These are phyloP conservation scores for Hanleya hanleyi DNA, from an alignment of 2,888 invertebrate genomes.

Conservation along the genomic window DNA sequence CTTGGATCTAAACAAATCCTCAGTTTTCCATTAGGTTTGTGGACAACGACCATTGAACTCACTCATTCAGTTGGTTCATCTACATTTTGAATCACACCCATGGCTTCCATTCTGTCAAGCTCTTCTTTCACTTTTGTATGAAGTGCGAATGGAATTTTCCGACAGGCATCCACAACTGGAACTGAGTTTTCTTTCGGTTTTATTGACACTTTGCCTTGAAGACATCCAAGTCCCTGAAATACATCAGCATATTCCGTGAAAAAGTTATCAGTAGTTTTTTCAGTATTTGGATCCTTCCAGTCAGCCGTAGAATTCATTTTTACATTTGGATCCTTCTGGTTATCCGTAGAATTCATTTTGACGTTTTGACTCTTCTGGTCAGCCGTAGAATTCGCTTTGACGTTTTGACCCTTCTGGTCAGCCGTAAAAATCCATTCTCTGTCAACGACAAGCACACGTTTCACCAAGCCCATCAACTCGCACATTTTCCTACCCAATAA, in stretches of 20 bases:
- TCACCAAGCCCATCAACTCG: neutral
- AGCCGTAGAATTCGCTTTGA: too few relatives aligned
- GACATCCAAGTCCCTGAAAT: constrained; percentile 37
- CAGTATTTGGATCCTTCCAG: too few relatives aligned
- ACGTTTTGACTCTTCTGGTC: too few relatives aligned
- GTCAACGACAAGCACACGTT: constrained; percentile 7
- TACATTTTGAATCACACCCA: constrained; percentile 36
- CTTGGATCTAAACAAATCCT: constrained; percentile 43
- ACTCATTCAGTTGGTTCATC: constrained; percentile 47
- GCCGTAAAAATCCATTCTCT: neutral
- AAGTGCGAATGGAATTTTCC: constrained; percentile 37
- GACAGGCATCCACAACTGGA: constrained; percentile 38
- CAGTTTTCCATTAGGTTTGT: constrained; percentile 39
- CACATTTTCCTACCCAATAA: neutral
- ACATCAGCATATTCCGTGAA: constrained; percentile 6
- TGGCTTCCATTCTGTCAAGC: constrained; percentile 30
- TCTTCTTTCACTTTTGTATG: constrained; percentile 35
- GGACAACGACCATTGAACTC: constrained; percentile 35
- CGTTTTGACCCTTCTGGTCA: too few relatives aligned
- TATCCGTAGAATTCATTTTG: too few relatives aligned
- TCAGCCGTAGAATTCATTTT: too few relatives aligned
- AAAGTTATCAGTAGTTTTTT: too few relatives aligned
- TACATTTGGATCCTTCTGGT: too few relatives aligned
- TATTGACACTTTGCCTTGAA: constrained; percentile 33
- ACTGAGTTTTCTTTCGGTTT: constrained; percentile 23